A percentile compares a stretch with the other conserved stretches of the same genome.
Conservation (phyloP, 2,888 invertebrate species). For the Sclerodermus sp. region DNA sequence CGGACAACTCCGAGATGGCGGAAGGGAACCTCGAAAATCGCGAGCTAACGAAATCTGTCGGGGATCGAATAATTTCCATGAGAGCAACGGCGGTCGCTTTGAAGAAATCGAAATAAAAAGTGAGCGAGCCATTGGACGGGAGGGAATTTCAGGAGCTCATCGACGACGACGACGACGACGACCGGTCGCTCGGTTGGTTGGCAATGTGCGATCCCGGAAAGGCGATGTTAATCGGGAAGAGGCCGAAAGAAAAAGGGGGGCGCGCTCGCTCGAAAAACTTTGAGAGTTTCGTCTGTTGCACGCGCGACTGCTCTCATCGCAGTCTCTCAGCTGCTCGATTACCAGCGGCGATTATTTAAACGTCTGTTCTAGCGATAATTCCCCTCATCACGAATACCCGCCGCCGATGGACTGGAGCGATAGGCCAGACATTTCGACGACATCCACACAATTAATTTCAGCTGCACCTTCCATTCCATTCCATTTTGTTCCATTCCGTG, state of each 20-base stretch:
- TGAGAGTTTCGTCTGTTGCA: slow-evolving; percentile 2
- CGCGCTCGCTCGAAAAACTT: background rate
- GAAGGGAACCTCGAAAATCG: too few relatives aligned
- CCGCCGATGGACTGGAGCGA: slow-evolving; percentile 18
- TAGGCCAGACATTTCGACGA: slow-evolving; percentile 6
- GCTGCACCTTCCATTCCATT: slow-evolving; percentile 2
- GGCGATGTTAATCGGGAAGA: slow-evolving; percentile 34
- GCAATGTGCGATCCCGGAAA: too few relatives aligned
- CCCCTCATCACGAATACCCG: slow-evolving; percentile 11
- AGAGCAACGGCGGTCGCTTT: too few relatives aligned
- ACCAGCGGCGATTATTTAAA: slow-evolving; percentile 16
- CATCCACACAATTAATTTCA: slow-evolving; percentile 21
- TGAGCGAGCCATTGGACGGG: too few relatives aligned
- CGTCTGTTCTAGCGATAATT: slow-evolving; percentile 18
- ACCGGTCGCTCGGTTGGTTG: too few relatives aligned
- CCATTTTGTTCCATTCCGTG: background rate
- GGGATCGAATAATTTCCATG: too few relatives aligned
- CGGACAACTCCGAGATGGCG: too few relatives aligned
- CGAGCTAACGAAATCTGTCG: too few relatives aligned
- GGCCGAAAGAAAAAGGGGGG: slow-evolving; percentile 15
- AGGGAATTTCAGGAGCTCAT: too few relatives aligned
- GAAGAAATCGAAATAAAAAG: too few relatives aligned
- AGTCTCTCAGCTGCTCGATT: slow-evolving; percentile 17
- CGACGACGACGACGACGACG: too few relatives aligned
- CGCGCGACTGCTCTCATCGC: background rate